phyloP scores from a whole-genome alignment of 35 echinoderm and acorn worm species.

The Acanthaster planci region DNA sequence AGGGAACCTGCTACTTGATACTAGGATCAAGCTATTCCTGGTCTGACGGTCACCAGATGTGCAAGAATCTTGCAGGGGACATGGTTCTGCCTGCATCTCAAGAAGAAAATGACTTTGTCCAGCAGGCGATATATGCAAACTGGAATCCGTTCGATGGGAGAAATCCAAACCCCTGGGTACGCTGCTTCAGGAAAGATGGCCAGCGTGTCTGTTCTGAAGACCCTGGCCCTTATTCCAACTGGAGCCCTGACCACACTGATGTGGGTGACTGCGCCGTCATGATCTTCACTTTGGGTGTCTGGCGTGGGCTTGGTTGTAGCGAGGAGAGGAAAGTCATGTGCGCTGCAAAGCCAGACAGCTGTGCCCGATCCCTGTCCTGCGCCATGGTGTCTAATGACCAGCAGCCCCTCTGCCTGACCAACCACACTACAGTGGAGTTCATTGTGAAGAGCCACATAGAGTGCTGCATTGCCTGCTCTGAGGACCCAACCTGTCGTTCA shows the following conservation, averaged over 20 bases:
- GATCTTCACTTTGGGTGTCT: background rate
- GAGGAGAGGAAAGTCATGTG: background rate
- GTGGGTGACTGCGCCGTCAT: too few relatives aligned
- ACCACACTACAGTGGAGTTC: background rate
- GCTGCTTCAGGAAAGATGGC: background rate
- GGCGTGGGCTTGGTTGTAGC: background rate
- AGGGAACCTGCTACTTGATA: background rate
- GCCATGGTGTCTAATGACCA: background rate
- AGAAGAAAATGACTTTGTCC: background rate
- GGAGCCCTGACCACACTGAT: background rate
- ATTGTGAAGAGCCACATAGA: background rate
- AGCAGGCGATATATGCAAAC: background rate
- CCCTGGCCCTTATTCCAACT: background rate
- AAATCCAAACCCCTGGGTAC: background rate
- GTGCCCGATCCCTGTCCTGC: background rate
- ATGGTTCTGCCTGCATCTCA: background rate
- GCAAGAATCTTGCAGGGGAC: background rate
- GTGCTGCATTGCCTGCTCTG: constrained; percentile 13
- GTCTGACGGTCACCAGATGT: background rate
- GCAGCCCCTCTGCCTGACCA: background rate
- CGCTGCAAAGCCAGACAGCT: background rate
- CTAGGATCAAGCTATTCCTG: background rate
- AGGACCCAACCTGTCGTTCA: background rate
- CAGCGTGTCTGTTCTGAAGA: background rate
- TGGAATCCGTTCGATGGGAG: background rate